phyloP scores from a whole-genome alignment of 2,797 vertebrate species.

The Clamator glandarius region DNA sequence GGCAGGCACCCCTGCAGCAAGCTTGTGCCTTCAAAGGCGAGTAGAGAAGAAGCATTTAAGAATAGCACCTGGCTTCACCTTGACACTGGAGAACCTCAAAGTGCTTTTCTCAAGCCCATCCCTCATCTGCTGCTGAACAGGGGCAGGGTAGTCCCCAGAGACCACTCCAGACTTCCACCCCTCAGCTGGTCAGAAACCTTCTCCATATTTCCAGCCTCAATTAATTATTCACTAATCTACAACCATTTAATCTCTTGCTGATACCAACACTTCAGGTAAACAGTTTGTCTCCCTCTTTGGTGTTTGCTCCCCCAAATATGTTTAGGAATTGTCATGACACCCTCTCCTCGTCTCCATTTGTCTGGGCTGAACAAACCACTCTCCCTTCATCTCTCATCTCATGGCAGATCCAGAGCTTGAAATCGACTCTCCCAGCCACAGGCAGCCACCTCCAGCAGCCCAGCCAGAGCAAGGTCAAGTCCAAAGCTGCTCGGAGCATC shows the following conservation, averaged over 20 bases:
- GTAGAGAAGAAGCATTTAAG: neutral
- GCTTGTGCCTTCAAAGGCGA: neutral
- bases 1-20: neutral
- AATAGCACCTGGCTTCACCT: neutral
- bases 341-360: neutral
- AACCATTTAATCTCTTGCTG: neutral
- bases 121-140: neutral
- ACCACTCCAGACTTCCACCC: neutral
- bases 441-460: neutral
- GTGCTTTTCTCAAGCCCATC: neutral
- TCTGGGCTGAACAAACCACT: neutral
- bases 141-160: neutral
- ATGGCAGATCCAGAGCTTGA: neutral
- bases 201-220: neutral
- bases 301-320: neutral
- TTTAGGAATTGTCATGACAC: neutral
- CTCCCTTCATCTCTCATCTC: neutral
- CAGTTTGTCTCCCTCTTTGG: neutral
- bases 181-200: neutral
- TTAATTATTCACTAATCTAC: neutral
- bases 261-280: neutral
- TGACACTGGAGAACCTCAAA: neutral
- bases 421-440: neutral
- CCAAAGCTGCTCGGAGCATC: conserved; percentile 22
- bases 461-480: neutral